Conservation (phyloP, 1,140 invertebrate species). For the Leptonema lineaticorne region DNA sequence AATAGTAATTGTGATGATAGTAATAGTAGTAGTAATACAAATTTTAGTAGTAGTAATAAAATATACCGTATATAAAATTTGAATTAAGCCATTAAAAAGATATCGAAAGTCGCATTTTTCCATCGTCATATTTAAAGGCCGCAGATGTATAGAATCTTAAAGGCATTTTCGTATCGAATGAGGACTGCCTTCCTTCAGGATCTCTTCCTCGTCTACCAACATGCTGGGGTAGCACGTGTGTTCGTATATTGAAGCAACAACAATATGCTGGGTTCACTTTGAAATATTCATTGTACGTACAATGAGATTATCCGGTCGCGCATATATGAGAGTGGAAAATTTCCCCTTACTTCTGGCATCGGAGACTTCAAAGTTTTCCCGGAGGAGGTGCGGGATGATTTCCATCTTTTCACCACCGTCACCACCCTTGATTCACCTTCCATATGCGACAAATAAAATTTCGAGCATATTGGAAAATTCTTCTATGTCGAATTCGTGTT, state of each 20-base stretch:
- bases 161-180: too few species aligned
- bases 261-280: slow-evolving; percentile 31
- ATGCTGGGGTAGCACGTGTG: slow-evolving; percentile 3
- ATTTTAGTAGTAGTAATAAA: too few species aligned
- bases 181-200: too few species aligned
- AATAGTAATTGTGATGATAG: too few species aligned
- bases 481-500: background rate
- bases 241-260: slow-evolving; percentile 34
- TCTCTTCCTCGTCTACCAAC: background rate
- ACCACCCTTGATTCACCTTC: too few species aligned
- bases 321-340: background rate
- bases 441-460: background rate
- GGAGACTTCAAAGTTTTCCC: slow-evolving; percentile 19
- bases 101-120: too few species aligned
- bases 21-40: too few species aligned
- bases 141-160: too few species aligned
- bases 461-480: slow-evolving; percentile 9
- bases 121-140: too few species aligned
- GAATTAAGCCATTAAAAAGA: too few species aligned
- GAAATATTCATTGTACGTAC: slow-evolving; percentile 33
- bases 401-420: too few species aligned
- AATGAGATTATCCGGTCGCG: slow-evolving; percentile 26
- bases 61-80: too few species aligned
- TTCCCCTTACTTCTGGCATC: slow-evolving; percentile 1
- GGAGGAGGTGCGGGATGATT: background rate